phyloP scores from a whole-genome alignment of 2,113 vertebrate species.

The Myrmecobius fasciatus region DNA sequence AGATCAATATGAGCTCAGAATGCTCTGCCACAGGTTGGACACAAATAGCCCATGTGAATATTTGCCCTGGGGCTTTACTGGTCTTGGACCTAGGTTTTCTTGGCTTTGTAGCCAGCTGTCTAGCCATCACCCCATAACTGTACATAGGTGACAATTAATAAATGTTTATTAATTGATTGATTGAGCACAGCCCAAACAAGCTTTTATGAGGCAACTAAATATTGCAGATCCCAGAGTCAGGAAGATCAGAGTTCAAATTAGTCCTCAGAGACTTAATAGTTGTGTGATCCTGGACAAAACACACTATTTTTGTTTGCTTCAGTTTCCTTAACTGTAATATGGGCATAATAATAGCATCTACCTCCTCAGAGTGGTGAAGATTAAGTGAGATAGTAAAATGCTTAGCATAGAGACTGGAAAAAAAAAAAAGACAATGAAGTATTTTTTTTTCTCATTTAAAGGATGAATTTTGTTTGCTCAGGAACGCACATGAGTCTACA shows the following conservation, averaged over 20 bases:
- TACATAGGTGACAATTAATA: not conserved
- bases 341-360: not conserved
- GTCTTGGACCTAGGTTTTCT: not conserved
- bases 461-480: not conserved
- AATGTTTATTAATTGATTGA: not conserved
- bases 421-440: not conserved
- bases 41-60: no score
- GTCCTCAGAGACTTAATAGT: not conserved
- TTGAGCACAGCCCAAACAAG: not conserved
- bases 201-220: not conserved
- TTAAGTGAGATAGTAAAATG: not conserved
- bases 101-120: not conserved
- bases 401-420: not conserved
- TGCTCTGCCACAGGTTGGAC: no score
- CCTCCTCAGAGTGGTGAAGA: not conserved
- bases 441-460: not conserved
- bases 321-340: not conserved
- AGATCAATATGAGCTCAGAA: no score
- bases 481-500: not conserved
- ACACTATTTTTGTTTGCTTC: not conserved
- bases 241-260: not conserved
- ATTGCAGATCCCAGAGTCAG: not conserved
- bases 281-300: not conserved
- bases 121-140: not conserved
- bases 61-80: no score